These are phyloP conservation scores for Hyperoodon ampullatus DNA, from an alignment of 2,113 vertebrate genomes.

Conservation along the genomic window DNA sequence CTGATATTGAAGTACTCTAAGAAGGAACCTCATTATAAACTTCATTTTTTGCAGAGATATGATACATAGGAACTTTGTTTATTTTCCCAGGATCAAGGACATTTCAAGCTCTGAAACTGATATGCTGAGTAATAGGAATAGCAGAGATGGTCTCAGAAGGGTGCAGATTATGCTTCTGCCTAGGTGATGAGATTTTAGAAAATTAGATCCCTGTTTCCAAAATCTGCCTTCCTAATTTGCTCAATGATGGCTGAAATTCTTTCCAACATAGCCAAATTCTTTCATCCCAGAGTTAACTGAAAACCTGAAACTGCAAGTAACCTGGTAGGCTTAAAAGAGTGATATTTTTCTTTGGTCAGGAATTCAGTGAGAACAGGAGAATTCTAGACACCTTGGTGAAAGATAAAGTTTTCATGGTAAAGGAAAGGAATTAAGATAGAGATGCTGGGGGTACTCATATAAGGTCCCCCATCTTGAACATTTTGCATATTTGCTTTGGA, in stretches of 20 bases:
- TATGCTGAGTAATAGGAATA: background rate
- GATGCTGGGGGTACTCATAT: background rate
- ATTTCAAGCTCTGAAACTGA: background rate
- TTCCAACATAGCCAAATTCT: background rate
- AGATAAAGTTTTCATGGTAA: background rate
- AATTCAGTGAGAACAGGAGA: background rate
- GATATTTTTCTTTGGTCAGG: background rate
- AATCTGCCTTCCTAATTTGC: background rate
- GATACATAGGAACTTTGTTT: background rate
- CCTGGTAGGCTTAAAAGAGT: background rate
- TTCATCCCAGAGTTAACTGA: background rate
- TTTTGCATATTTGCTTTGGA: background rate
- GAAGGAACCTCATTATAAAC: slow-evolving; percentile 2
- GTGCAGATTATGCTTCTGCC: background rate
- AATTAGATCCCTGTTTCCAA: background rate
- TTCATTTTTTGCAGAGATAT: background rate
- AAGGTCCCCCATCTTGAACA: background rate
- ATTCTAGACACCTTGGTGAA: background rate
- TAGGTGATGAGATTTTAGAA: background rate
- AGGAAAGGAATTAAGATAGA: background rate
- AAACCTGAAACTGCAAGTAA: slow-evolving; percentile 21
- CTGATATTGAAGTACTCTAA: background rate
- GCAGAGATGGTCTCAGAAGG: background rate
- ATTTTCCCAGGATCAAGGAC: background rate
- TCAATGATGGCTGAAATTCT: background rate